Conservation (phyloP, 2,797 vertebrate species). For the Smutsia temminckii region DNA sequence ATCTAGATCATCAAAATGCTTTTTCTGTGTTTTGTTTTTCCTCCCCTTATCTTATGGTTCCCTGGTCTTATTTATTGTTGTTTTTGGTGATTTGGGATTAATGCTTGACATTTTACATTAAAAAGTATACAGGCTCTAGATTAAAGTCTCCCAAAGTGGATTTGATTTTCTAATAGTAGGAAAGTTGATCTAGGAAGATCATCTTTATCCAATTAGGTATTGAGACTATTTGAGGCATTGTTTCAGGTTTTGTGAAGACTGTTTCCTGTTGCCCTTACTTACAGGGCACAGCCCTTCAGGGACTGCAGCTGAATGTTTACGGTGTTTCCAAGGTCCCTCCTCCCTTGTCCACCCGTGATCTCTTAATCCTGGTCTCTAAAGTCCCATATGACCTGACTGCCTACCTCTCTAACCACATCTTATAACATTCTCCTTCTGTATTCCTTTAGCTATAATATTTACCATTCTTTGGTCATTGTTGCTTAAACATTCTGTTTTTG, state of each 20-base stretch:
- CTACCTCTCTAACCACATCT: rapidly evolving
- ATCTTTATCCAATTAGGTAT: background rate
- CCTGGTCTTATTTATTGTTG: background rate
- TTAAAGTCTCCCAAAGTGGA: background rate
- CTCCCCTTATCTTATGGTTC: background rate
- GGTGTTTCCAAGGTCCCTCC: background rate
- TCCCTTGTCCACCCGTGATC: background rate
- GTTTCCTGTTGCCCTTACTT: background rate
- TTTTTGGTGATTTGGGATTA: background rate
- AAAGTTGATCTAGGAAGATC: background rate
- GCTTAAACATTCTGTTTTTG: rapidly evolving
- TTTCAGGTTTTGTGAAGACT: background rate
- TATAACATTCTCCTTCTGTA: rapidly evolving
- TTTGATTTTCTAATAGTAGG: background rate
- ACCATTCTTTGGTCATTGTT: background rate
- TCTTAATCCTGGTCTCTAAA: background rate
- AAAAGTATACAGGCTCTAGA: background rate
- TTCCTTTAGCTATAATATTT: rapidly evolving
- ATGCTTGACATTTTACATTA: background rate
- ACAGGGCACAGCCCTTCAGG: background rate
- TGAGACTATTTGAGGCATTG: background rate
- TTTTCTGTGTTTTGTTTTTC: background rate
- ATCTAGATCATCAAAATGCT: background rate
- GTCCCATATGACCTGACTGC: background rate
- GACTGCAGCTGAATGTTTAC: rapidly evolving